Evolutionary conservation across 2,797 vertebrate species (phyloP), one percentile per base, ranked within the genome.

Genomic region (Pangasius mekongensis): DNA sequence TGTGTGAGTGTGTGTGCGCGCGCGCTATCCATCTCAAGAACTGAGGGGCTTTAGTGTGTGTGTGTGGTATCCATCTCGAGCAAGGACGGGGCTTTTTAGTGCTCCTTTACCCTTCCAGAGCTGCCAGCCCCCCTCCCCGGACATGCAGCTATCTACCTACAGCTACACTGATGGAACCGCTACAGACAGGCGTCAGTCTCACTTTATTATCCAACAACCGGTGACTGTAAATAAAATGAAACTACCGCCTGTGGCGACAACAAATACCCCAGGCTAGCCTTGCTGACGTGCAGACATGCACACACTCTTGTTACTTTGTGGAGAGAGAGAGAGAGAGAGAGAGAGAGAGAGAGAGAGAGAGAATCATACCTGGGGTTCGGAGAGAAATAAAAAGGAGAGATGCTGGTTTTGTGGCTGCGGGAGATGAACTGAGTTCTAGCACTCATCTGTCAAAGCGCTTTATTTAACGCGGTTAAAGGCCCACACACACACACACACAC

Each of bases 21-120:
- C 14, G 52, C 30, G 3, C 93, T 95, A 94, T 95, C 93, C 95
- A 95, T 95, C 94, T 94, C 83, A 94, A 94, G 94, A 92, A 91
- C 94, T 92, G 92, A 92, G 88, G 92, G 92, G 69, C 54, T 73
- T 84, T 69, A 84, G 67, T 49, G 39, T 64, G 43, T 47, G 84
- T 43, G 85, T 84, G 86, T 74, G 77, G 47, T 74, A 86, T 86
- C 87, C 87, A 83, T 85, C 82, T 88, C 82, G 71, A 84, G 81
- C 30, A 39, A 49, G 49, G 81, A 83, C 60, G 62, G 56, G 54
- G 13, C 47, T 47, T 93, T 94, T 94, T 92, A 93, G 92, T 94
- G 94, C 89, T 93, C 94, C 92, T 94, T 94, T 94, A 93, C 93
- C 94, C 80, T 92, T 88, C 93, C 91, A 94, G 91, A 87, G 89